Evolutionary conservation across 2,797 vertebrate species (phyloP), one percentile per base, ranked within the genome.

Genomic region (Carcharodon carcharias): DNA sequence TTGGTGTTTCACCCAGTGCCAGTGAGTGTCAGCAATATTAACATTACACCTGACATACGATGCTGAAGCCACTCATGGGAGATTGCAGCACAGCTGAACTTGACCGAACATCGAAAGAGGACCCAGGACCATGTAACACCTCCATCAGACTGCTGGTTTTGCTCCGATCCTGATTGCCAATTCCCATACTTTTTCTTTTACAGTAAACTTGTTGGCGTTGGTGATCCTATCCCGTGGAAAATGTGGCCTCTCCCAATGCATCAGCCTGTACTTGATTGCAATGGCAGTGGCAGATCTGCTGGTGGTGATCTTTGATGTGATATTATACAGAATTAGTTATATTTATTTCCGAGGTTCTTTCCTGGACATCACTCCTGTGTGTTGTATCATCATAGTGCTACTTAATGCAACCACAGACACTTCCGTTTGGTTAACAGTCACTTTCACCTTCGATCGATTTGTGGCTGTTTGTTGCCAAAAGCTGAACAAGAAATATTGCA

Each of bases 361-460:
- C n/a, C 91, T 93, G 35, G 91, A 93, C 91, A 65, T 63, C 16
- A 93, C 91, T n/a, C 91, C 91, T 4, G 61, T 63, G 14, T 93
- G 91, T 16, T 21, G 91, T 65, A 12, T 93, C 31, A 93, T 93
- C 50, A 40, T 93, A 5, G 61, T 93, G 14, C 58, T 93, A 14
- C 61, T 63, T 28, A 65, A 61, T 7, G 91, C 91, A 14, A 61
- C 35, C n/a, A 61, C 35, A 9, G 91, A 93, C n/a, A 8, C 58
- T 93, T 93, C 91, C 3, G 61, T 93, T 9, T 93, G 91, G 91
- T 26, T 93, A n/a, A 93, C 91, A 93, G 91, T 93, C 91, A 93
- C 91, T 8, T 93, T 93, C 35, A 93, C 91, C 35, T 93, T 93
- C n/a, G 61, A 93, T 93, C 91, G 91, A 63, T 93, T 56, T 61